Conservation (phyloP, 2,113 vertebrate species). For the Cebus imitator region DNA sequence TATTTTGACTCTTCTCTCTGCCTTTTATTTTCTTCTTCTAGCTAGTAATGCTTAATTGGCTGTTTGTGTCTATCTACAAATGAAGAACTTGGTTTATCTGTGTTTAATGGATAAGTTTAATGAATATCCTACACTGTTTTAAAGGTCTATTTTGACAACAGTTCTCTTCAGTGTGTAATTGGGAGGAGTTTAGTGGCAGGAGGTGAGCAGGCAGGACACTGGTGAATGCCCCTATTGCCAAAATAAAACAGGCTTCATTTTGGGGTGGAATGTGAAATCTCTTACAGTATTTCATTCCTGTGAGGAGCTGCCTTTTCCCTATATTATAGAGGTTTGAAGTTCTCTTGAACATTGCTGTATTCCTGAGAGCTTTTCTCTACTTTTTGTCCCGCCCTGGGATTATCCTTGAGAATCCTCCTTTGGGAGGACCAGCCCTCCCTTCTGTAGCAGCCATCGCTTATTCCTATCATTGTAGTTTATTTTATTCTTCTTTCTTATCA, state of each 20-base stretch:
- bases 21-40: neutral
- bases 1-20: neutral
- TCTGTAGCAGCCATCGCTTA: neutral
- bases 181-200: neutral
- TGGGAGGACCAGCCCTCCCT: neutral
- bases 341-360: neutral
- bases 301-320: neutral
- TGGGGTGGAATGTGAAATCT: neutral
- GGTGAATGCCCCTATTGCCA: neutral
- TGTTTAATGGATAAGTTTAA: neutral
- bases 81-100: neutral
- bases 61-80: conserved; percentile 16
- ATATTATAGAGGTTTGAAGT: neutral
- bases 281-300: conserved; percentile 17
- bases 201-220: neutral
- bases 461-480: neutral
- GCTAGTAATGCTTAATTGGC: neutral
- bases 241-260: neutral
- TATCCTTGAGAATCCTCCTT: neutral
- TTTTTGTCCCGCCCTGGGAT: neutral
- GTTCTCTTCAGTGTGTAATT: neutral
- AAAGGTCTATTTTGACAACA: neutral
- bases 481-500: conserved; percentile 35
- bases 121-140: neutral
- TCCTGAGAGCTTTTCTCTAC: neutral